phyloP scores from a whole-genome alignment of 2,113 vertebrate species.

The Eira barbara region DNA sequence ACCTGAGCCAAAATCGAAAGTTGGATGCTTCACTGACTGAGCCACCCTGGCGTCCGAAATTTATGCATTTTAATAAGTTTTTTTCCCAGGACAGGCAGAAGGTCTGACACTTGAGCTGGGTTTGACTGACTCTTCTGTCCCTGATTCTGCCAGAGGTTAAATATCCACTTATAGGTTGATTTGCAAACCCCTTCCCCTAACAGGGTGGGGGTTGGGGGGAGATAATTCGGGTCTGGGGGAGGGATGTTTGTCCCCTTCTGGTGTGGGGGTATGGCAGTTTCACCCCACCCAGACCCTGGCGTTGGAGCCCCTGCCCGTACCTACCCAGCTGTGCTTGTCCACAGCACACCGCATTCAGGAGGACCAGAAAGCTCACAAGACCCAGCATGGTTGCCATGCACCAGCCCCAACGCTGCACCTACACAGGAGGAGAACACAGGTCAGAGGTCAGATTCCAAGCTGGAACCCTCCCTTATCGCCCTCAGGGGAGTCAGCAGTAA shows the following conservation, averaged over 20 bases:
- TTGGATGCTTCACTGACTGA: not conserved
- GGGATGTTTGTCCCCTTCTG: not conserved
- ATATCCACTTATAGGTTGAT: no score
- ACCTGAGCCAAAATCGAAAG: no score
- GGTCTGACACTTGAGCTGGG: not conserved
- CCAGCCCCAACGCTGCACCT: not conserved
- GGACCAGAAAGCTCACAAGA: not conserved
- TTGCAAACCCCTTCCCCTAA: not conserved
- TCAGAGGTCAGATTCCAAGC: not conserved
- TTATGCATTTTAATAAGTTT: not conserved
- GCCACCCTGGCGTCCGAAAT: not conserved
- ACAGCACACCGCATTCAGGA: rapidly evolving
- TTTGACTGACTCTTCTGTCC: not conserved
- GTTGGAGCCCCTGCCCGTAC: not conserved
- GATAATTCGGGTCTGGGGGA: not conserved
- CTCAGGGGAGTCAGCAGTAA: rapidly evolving
- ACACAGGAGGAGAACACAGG: not conserved
- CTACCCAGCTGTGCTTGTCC: not conserved
- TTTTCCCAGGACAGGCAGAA: no score
- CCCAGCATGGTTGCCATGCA: not conserved
- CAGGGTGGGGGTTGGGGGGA: rapidly evolving
- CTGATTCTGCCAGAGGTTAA: not conserved
- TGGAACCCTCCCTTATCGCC: rapidly evolving
- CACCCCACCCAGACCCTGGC: not conserved
- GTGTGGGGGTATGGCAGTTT: rapidly evolving